phyloP scores from a whole-genome alignment of 2,888 invertebrate species.

The Epiblema foenella region DNA sequence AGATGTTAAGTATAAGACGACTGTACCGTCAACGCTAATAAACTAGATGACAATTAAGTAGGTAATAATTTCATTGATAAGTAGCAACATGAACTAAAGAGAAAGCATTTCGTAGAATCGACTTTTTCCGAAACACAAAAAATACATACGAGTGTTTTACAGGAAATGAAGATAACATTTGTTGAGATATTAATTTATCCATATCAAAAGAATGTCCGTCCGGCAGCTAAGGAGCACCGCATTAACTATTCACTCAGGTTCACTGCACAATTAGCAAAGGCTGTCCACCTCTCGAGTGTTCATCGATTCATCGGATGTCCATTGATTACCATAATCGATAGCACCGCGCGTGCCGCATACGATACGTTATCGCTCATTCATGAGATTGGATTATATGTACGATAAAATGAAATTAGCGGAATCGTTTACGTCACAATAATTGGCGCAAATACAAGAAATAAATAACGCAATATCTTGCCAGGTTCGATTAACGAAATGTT shows the following conservation, averaged over 20 bases:
- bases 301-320: constrained; percentile 84
- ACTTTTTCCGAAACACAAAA: background rate
- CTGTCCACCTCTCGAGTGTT: constrained; percentile 82
- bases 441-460: background rate
- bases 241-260: constrained; percentile 81
- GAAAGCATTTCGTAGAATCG: background rate
- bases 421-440: background rate
- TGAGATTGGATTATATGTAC: constrained; percentile 28
- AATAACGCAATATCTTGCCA: background rate
- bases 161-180: constrained; percentile 22
- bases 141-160: background rate
- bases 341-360: constrained; percentile 80
- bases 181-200: constrained; percentile 47
- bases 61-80: background rate
- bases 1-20: background rate
- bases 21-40: background rate
- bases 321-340: constrained; percentile 84
- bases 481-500: no score
- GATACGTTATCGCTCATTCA: constrained; percentile 57
- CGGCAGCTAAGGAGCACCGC: constrained; percentile 68
- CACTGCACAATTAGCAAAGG: constrained; percentile 84
- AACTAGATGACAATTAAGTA: constrained; percentile 5
- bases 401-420: constrained; percentile 5
- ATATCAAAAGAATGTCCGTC: constrained; percentile 61
- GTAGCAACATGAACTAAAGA: background rate